Evolutionary conservation across 1,140 invertebrate genomes (phyloP).

Genomic region (Monochamus saltuarius): DNA sequence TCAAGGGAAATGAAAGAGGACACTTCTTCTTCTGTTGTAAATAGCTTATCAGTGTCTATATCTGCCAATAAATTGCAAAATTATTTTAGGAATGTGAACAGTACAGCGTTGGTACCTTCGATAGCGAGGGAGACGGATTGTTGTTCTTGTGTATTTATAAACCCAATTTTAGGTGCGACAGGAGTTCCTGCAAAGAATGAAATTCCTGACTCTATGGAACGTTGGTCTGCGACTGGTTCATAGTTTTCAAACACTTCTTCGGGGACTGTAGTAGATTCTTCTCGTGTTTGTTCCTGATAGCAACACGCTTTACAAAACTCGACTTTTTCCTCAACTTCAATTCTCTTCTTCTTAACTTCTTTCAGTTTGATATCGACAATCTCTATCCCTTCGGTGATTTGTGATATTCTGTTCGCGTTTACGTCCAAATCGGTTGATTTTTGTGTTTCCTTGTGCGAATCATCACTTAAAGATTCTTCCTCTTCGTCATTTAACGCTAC

Average conservation of each 20-base stretch:
- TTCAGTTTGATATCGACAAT: neutral
- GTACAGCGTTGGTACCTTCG: too few relatives aligned
- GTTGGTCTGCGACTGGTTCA: too few relatives aligned
- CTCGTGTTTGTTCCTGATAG: neutral
- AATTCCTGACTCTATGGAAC: too few relatives aligned
- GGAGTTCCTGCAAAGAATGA: too few relatives aligned
- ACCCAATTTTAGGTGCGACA: too few relatives aligned
- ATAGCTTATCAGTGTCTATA: too few relatives aligned
- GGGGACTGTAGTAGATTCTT: neutral
- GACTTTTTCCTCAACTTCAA: neutral
- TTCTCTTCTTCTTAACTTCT: neutral
- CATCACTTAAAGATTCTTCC: neutral
- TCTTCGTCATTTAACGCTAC: constrained; percentile 19
- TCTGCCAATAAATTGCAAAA: too few relatives aligned
- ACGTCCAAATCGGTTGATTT: neutral
- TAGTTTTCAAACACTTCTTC: neutral
- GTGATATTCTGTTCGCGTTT: neutral
- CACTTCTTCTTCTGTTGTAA: neutral
- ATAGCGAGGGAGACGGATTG: too few relatives aligned
- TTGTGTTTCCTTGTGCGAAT: neutral
- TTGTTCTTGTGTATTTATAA: too few relatives aligned
- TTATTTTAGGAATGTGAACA: too few relatives aligned
- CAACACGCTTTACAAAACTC: constrained; percentile 1
- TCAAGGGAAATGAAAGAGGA: neutral
- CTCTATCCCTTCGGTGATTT: neutral